Percentiles rank a stretch among this genome's conserved stretches.
Evolutionary conservation across 2,797 vertebrate species (phyloP).

Genomic region (Clarias laeviceps): DNA sequence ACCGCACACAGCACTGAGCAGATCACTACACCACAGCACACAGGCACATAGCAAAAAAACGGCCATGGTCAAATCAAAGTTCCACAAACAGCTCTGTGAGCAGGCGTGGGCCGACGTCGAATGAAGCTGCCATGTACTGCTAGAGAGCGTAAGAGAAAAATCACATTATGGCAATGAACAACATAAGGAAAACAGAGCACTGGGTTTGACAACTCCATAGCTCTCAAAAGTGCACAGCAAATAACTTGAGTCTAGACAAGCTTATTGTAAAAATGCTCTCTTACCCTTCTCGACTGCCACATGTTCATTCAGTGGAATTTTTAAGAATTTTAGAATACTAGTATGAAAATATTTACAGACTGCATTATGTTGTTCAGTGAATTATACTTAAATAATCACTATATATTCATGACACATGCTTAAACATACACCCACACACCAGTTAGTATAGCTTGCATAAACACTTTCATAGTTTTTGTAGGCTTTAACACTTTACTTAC

Average conservation of each 20-base stretch:
- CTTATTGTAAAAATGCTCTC: not conserved
- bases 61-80: constrained; percentile 42
- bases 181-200: constrained; percentile 23
- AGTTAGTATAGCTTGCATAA: not conserved
- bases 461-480: not conserved
- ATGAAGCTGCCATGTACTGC: constrained; percentile 1
- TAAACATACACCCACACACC: constrained; percentile 43
- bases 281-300: not conserved
- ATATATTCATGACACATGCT: constrained; percentile 45
- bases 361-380: constrained; percentile 54
- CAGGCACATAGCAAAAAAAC: constrained; percentile 37
- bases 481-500: not conserved
- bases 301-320: not conserved
- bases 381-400: constrained; percentile 46
- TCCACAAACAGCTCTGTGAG: constrained; percentile 19
- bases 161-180: constrained; percentile 14
- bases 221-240: not conserved
- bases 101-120: constrained; percentile 24
- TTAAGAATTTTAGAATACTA: constrained; percentile 29
- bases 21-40: constrained; percentile 44
- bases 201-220: not conserved
- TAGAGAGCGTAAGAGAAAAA: not conserved
- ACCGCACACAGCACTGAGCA: constrained; percentile 47
- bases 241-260: constrained; percentile 7
- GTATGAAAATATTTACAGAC: constrained; percentile 58